Percentiles rank a stretch among this genome's conserved stretches.
Evolutionary conservation across 2,888 invertebrate genomes (phyloP).

Genomic region (Philereme transversata): DNA sequence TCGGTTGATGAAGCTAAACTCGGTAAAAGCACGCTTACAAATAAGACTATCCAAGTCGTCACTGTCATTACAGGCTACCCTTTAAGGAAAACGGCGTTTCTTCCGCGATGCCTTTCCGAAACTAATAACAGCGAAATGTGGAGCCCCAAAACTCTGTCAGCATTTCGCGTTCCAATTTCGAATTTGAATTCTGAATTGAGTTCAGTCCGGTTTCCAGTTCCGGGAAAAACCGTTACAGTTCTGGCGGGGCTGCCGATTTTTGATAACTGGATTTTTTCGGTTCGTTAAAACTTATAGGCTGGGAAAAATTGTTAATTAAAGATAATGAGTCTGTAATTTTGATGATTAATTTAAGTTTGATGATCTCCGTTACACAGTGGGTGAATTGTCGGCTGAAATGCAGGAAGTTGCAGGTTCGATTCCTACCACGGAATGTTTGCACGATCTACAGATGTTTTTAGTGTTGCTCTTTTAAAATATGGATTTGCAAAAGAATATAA

Average conservation of each 20-base stretch:
- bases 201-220: conserved; percentile 41
- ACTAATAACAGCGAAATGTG: conserved; percentile 29
- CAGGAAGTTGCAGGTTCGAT: no score
- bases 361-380: neutral
- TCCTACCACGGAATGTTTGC: no score
- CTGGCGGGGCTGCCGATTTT: conserved; percentile 7
- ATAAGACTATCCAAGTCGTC: neutral
- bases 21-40: no score
- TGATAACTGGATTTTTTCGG: conserved; percentile 3
- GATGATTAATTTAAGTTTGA: neutral
- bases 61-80: conserved; percentile 19
- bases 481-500: no score
- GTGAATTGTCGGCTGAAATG: neutral
- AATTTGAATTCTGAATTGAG: conserved; percentile 58
- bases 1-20: no score
- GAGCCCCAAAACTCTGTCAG: conserved; percentile 43
- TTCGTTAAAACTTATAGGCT: neutral
- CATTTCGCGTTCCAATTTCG: conserved; percentile 57
- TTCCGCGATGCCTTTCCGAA: conserved; percentile 18
- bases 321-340: neutral
- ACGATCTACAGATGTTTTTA: no score
- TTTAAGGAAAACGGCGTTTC: conserved; percentile 28
- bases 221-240: conserved; percentile 36
- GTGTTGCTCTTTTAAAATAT: no score
- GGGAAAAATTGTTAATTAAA: neutral